Base-by-base conservation (phyloP, 2,113 vertebrate species). In the Clarias gariepinus region DNA sequence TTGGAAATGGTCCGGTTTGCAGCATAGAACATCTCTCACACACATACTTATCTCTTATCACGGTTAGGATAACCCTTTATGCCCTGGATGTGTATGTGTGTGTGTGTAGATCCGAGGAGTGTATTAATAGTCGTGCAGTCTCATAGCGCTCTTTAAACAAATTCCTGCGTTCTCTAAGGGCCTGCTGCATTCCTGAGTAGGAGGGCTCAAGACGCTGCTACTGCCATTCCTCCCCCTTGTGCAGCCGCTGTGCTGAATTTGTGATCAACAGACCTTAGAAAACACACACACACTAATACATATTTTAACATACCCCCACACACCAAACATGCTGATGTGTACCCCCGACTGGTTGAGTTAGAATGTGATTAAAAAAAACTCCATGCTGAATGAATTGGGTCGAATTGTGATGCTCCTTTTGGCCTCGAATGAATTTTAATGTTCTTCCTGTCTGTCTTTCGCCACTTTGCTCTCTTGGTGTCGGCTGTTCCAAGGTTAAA, bases 161-260 rank as follows among this genome's bases (percentile, higher is more conserved):
- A 87, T 87, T 87, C 86, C 71, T 83, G 60, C 60, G 18, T 83
- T 68, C 86, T 87, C 86, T 36, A 68, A 78, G 81, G 81, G 47
- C 81, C 19, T 7, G 8, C 60, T 66, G 58, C 86, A 83, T 87
- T 87, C 86, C 86, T 78, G 81, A 78, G 86, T 83, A 87, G 86
- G 81, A 78, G 81, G 86, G 81, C 33, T 76, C 81, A 76, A 21
- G 52, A 83, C 55, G 47, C 80, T 64, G 60, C 85, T 86, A 71
- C 85, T 71, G 85, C 55, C 33, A 74, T 61, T 58, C 68, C n/a
- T 55, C 41, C 80, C 85, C 85, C 80, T 23, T 74, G 41, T 28
- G 36, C 13, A 30, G 66, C 30, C 61, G 47, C 30, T 47, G 30
- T 69, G 61, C 52, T 81, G 64, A 82, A 82, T 76, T 64, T 80